Evolutionary conservation across 2,888 invertebrate genomes (phyloP), one percentile per base, ranked within the genome.

Genomic region (Cremastobaeus sp.): DNA sequence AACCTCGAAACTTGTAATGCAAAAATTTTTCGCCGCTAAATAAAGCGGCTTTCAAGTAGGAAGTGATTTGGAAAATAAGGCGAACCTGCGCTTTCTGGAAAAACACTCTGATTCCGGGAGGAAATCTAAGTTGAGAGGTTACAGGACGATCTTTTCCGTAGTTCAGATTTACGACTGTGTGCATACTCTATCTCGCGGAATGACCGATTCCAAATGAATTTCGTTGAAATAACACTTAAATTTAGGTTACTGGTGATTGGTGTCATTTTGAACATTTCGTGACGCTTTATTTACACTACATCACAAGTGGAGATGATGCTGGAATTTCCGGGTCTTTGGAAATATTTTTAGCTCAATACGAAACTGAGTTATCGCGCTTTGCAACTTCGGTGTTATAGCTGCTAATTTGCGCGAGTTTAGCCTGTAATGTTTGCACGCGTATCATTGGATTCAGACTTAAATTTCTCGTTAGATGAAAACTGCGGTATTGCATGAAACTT

Each of bases 1-100:
- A 70, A 70, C 64, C 70, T 70, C 55, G 35, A 64, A 70, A 70
- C 43, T 64, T 64, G 55, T 41, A 50, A 57, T 70, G 50, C 45
- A 57, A 25, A 57, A 28, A 39, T 48, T 50, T 41, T 68, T 48
- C n/a, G 37, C 14, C 9, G 1, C 20, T 47, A 57, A 50, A 69
- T 35, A 35, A 45, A 11, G 17, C 18, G 30, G 30, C 21, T 37
- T 35, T 35, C 47, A 12, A 50, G 35, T 15, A 47, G 30, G 41
- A 50, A 25, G 20, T 15, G 25, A 20, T 43, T 43, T n/a, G 21
- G n/a, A n/a, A 55, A 47, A n/a, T 20, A 55, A 45, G 25, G 47
- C 25, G 17, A n/a, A n/a, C 14, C 8, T 11, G 11, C 18, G 18
- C 47, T 47, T 47, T 30, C 28, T 18, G 14, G 1, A 15, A 32